phyloP scores from a whole-genome alignment of 1,140 invertebrate species.

The Drosophila asahinai region DNA sequence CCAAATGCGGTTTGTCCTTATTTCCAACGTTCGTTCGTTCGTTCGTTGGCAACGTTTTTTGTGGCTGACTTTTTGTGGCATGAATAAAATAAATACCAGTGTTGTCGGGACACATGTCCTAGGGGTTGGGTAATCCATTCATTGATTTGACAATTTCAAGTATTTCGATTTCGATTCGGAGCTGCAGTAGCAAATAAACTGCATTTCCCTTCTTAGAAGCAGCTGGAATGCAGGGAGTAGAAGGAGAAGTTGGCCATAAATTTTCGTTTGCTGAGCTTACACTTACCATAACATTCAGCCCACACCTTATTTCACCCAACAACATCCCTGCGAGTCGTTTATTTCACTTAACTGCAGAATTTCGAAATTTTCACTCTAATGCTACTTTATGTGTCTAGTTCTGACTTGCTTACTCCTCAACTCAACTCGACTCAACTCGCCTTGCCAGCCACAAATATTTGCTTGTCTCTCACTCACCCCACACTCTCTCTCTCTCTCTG shows the following conservation, averaged over 20 bases:
- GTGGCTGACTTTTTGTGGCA: conserved; percentile 49
- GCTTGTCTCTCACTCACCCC: conserved; percentile 13
- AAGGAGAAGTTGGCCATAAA: conserved; percentile 5
- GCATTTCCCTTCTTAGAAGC: not conserved
- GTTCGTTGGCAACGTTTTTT: conserved; percentile 25
- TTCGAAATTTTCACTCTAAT: conserved; percentile 40
- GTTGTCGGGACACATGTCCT: conserved; percentile 4
- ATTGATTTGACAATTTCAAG: conserved; percentile 49
- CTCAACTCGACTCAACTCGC: not conserved
- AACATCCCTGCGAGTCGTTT: conserved; percentile 31
- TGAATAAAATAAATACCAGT: conserved; percentile 45
- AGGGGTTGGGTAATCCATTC: conserved; percentile 23
- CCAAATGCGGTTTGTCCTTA: conserved; percentile 26
- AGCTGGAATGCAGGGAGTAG: too few species aligned
- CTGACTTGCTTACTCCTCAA: conserved; percentile 30
- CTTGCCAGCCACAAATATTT: conserved; percentile 12
- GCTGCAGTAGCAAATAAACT: conserved; percentile 14
- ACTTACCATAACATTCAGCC: not conserved
- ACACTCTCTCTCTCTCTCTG: conserved; percentile 9
- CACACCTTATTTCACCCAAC: not conserved
- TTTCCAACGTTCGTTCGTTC: not conserved
- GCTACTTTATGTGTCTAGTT: conserved; percentile 55
- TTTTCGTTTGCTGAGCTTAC: not conserved
- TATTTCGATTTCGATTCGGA: conserved; percentile 32
- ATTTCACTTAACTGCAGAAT: conserved; percentile 48